phyloP scores from a whole-genome alignment of 2,113 vertebrate species.

The Rhodinocichla rosea region DNA sequence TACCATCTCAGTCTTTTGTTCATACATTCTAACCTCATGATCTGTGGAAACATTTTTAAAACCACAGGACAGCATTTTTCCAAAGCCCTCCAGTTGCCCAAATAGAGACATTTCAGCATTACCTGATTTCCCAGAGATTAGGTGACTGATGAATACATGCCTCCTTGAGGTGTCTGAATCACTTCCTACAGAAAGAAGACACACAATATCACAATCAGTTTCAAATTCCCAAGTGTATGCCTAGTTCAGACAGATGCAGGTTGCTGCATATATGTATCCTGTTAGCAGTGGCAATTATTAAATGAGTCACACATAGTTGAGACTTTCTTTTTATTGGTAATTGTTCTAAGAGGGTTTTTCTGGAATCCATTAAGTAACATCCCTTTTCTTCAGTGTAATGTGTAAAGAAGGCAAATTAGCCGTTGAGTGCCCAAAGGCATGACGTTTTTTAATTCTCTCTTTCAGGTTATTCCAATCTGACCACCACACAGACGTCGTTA shows the following conservation, averaged over 20 bases:
- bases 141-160: not conserved
- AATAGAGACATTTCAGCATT: not conserved
- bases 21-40: not conserved
- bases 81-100: not conserved
- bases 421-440: not conserved
- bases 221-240: not conserved
- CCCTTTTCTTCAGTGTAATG: not conserved
- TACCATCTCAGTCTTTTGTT: not conserved
- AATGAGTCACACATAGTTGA: not conserved
- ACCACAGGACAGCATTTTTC: not conserved
- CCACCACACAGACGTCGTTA: constrained; percentile 30
- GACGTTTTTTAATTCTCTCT: not conserved
- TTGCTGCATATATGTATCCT: not conserved
- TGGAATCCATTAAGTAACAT: not conserved
- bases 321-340: not conserved
- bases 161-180: constrained; percentile 31
- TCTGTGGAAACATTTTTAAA: not conserved
- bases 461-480: constrained; percentile 76
- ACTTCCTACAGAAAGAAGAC: not conserved
- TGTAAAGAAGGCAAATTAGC: not conserved
- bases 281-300: not conserved
- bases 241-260: not conserved
- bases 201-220: not conserved
- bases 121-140: not conserved
- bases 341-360: not conserved